phyloP scores from a whole-genome alignment of 2,797 vertebrate genomes.

The Dallia pectoralis region DNA sequence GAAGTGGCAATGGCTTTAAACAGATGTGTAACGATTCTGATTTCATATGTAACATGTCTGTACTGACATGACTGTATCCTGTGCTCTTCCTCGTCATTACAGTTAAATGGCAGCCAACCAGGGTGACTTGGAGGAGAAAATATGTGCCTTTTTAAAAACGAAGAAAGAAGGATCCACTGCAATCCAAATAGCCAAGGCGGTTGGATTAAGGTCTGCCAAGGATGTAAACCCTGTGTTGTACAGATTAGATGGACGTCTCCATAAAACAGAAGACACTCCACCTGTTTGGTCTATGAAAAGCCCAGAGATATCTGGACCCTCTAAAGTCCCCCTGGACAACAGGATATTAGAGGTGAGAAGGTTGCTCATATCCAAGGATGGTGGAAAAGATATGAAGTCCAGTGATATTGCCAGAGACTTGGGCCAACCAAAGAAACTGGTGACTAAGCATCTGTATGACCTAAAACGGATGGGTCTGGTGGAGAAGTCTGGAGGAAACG shows the following conservation, averaged over 20 bases:
- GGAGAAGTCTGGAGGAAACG: neutral
- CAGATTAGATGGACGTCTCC: neutral
- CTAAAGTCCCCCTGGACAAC: neutral
- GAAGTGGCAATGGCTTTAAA: too few relatives aligned
- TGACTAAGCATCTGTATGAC: conserved; percentile 10
- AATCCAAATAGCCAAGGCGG: conserved; percentile 11
- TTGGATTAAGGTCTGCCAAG: neutral
- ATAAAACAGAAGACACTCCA: accelerated
- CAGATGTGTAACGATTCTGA: neutral
- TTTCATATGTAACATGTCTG: neutral
- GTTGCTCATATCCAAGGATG: neutral
- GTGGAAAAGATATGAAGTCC: neutral
- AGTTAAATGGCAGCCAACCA: neutral
- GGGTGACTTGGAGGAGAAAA: neutral
- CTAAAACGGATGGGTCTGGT: neutral
- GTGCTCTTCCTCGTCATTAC: neutral
- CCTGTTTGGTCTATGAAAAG: conserved; percentile 28
- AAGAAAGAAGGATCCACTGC: neutral
- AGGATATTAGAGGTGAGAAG: neutral
- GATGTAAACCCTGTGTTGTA: conserved; percentile 35
- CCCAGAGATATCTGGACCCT: neutral
- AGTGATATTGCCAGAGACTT: neutral
- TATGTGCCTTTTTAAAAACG: conserved; percentile 10
- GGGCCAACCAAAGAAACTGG: accelerated
- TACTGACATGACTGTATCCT: neutral